Base-by-base conservation (phyloP, 2,888 invertebrate species). In the Polietes domitor region DNA sequence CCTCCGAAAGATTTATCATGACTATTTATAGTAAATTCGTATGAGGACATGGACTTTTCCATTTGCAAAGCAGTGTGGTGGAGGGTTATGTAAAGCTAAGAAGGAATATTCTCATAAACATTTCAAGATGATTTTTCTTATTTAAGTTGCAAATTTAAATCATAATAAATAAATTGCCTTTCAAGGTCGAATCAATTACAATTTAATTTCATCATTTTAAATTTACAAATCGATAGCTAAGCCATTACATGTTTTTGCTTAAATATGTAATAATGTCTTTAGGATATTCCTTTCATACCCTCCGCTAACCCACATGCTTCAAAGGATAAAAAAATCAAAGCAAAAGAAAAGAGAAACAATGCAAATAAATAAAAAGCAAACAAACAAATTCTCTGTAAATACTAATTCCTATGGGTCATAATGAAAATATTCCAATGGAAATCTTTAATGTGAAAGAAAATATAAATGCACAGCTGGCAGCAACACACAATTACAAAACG, bases 391-490 rank as follows among this genome's bases (percentile, higher is more conserved):
- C 50, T 3, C 50, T 50, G 50, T 50, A 68, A 68, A 68, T 17
- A 47, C 32, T 32, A 63, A 75, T 41, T 75, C 75, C 65, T 53
- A 12, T 61, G 63, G 63, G 65, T 65, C 43, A 21, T 32, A 75
- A 75, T 63, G 50, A 63, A 63, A 28, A 71, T 55, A n/a, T 41
- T 21, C 55, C 21, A 32, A 55, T 21, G 32, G 53, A 55, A 53
- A 76, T 28, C 61, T 65, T 63, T 75, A 17, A 12, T 5, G 26
- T 3, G 50, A 50, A 43, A 10, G 47, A 1, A 10, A 43, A 68
- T 3, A 21, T n/a, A 9, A 37, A 37, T 37, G 12, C 4, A 37
- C 37, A 37, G 37, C 7, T 7, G 12, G 37, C 12, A 37, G 10
- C 37, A 9, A 37, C 37, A 37, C 9, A 9, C 37, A 3, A 37